phyloP scores from a whole-genome alignment of 2,113 vertebrate genomes.

The Pipra filicauda region DNA sequence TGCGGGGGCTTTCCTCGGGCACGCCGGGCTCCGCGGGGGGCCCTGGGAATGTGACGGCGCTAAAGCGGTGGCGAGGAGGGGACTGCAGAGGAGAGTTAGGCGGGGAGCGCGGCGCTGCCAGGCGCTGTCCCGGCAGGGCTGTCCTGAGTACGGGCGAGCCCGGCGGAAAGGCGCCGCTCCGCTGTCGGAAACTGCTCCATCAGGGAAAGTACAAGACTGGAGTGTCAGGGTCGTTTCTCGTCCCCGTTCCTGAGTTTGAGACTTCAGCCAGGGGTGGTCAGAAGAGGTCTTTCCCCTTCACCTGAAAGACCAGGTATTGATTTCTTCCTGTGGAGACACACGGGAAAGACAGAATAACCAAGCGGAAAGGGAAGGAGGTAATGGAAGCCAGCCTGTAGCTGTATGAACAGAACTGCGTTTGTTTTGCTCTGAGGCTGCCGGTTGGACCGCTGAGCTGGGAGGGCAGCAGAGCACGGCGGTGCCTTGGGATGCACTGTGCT shows the following conservation, averaged over 20 bases:
- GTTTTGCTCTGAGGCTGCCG: not conserved
- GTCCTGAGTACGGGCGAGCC: not conserved
- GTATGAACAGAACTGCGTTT: rapidly evolving
- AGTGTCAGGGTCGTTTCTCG: rapidly evolving
- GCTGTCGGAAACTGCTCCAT: not conserved
- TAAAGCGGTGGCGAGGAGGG: not conserved
- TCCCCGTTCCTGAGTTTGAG: too few relatives aligned
- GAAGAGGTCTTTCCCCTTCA: not conserved
- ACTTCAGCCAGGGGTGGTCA: not conserved
- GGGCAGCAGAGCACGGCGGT: not conserved
- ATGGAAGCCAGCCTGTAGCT: not conserved
- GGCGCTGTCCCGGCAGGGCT: not conserved
- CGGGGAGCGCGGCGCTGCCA: not conserved
- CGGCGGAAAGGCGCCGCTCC: not conserved
- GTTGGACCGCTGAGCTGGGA: not conserved
- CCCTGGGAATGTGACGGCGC: too few relatives aligned
- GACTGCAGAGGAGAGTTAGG: too few relatives aligned
- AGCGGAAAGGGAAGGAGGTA: too few relatives aligned
- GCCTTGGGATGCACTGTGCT: not conserved
- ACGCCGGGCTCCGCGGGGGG: too few relatives aligned
- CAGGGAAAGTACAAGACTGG: rapidly evolving
- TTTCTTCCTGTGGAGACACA: not conserved
- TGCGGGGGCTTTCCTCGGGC: not conserved
- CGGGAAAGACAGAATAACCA: not conserved
- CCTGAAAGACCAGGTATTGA: not conserved